Base-by-base conservation (phyloP, 2,888 invertebrate genomes). In the Dolomedes plantarius region DNA sequence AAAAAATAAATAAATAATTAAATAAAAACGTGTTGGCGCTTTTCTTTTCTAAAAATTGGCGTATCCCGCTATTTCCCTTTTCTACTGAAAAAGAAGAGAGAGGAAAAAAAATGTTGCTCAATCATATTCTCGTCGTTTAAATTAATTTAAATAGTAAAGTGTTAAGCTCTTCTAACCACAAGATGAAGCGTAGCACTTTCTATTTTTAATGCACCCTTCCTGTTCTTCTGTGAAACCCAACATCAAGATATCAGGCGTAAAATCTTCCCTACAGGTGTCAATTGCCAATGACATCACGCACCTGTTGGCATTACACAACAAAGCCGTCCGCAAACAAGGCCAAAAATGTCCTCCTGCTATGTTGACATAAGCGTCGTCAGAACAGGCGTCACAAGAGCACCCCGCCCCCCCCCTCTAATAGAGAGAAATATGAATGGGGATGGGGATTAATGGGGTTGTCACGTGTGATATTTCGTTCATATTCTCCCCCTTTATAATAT, bases 361-460 rank as follows among this genome's bases (percentile, higher is more conserved):
- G 83, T 85, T 85, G 83, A 85, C 83, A 85, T 77, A 39, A 72
- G 72, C 76, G 31, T 19, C 69, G 62, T 69, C 82, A 82, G 29
- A 29, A 69, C 68, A 64, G 71, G 82, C 72, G 82, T 83, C 76
- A 76, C 65, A 72, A 65, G 31, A 46, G 2, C 64, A 31, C 39
- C 74, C 28, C n/a, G 16, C 64, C 76, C 76, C 72, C 64, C n/a
- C n/a, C 68, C 46, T 46, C 39, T 85, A 85, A 85, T 85, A 68
- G 56, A 77, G 56, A 7, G 77, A 85, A 85, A 85, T 85, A 85
- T 85, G 83, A 78, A 85, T 85, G 77, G 74, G 72, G 77, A 64
- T 65, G 27, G 39, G 77, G 67, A 83, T 77, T 83, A 77, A 73
- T 82, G 72, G 77, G 76, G 76, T 67, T 77, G 77, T 77, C 83